Conservation (phyloP, 2,113 vertebrate genomes). For the Menura novaehollandiae region DNA sequence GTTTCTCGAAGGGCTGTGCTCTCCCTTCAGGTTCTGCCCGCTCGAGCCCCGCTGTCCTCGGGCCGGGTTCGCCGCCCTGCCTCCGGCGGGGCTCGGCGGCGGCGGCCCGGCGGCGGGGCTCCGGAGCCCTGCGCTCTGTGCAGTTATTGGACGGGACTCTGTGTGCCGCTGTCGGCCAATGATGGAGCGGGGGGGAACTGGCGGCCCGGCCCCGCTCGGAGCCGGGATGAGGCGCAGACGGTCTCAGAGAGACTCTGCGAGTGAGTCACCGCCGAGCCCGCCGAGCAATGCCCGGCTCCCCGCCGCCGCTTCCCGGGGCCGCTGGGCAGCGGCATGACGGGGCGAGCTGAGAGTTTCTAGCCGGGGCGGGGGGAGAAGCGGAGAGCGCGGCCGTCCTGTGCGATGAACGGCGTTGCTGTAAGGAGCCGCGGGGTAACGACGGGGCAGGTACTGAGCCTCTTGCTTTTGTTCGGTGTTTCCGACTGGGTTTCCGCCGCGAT, state of each 20-base stretch:
- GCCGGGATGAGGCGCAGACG: slow-evolving; percentile 60
- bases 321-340: slow-evolving; percentile 48
- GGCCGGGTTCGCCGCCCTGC: neutral
- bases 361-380: neutral
- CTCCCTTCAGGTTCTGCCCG: neutral
- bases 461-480: slow-evolving; percentile 65
- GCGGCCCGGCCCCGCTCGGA: slow-evolving; percentile 69
- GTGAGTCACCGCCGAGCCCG: slow-evolving; percentile 56
- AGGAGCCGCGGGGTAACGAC: slow-evolving; percentile 67
- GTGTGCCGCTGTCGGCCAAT: slow-evolving; percentile 87
- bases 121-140: slow-evolving; percentile 53
- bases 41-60: neutral
- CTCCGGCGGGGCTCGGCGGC: neutral
- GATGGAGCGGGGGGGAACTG: slow-evolving; percentile 68
- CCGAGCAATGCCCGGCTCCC: slow-evolving; percentile 65
- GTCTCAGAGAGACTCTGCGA: slow-evolving; percentile 9
- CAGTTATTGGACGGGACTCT: slow-evolving; percentile 80
- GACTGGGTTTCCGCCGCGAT: slow-evolving; percentile 65
- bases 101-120: neutral
- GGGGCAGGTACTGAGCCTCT: slow-evolving; percentile 73
- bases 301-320: slow-evolving; percentile 57
- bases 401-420: slow-evolving; percentile 73
- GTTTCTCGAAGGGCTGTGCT: neutral
- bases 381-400: slow-evolving; percentile 52
- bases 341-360: slow-evolving; percentile 52